Base-by-base conservation (phyloP, 2,113 vertebrate genomes). In the Pantherophis guttatus region DNA sequence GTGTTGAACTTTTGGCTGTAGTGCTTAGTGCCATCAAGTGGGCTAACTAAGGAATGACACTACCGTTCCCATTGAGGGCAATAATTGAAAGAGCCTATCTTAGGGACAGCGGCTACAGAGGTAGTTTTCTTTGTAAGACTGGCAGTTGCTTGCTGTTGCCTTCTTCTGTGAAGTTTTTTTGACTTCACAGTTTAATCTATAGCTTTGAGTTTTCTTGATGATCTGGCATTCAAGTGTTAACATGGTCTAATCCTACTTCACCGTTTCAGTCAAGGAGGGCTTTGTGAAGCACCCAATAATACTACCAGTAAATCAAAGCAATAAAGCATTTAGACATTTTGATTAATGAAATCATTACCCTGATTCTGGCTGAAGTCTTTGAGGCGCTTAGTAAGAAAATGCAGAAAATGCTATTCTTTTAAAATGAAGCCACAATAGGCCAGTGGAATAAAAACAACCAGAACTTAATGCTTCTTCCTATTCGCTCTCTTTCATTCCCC, bases 21-120 rank as follows among this genome's bases (percentile, higher is more conserved):
- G 19, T 44, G 4, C 1, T 29, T 44, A 57, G 89, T 96, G 97
- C 81, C 96, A 93, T 24, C 96, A n/a, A 8, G 95, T 50, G 97
- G 95, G 52, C 91, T 5, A 23, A 1, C 33, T 2, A 54, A 0
- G 90, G 10, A 87, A 95, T 12, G 7, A 0, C 94, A 94, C 19
- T 33, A 44, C 0, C 0, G n/a, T 0, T 48, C 6, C 53, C 0
- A 0, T 0, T 0, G 1, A 24, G 0, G 17, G 1, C 33, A 81
- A 81, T 81, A 81, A 44, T 44, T 21, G 70, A 75, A 75, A 75
- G 15, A 70, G n/a, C n/a, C 29, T 15, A 6, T 17, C 70, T 75
- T 75, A 15, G 24, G 85, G 48, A 17, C 23, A 17, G 48, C 0
- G 2, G 11, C 48, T 52, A 52, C 85, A 86, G 24, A 50, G 85